Evolutionary conservation across 2,888 invertebrate species (phyloP).

Genomic region (Stenurella melanura): DNA sequence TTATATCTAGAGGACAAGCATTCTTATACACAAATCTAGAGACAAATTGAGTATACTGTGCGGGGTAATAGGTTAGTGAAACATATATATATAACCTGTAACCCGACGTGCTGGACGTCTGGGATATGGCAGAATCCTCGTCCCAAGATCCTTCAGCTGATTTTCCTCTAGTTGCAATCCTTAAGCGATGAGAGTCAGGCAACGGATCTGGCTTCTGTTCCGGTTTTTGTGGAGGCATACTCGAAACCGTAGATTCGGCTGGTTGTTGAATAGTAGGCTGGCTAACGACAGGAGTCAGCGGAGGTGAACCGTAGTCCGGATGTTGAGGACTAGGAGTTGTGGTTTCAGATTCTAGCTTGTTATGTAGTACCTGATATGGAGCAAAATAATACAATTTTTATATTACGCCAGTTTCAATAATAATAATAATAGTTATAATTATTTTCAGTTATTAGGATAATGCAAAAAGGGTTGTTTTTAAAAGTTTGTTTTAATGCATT

Average conservation of each 20-base stretch:
- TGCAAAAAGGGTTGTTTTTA: too few species aligned
- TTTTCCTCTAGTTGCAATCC: constrained; percentile 68
- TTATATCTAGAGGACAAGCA: neutral
- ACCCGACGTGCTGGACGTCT: constrained; percentile 91
- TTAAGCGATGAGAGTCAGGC: constrained; percentile 67
- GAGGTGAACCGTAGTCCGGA: constrained; percentile 62
- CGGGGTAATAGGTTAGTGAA: too few species aligned
- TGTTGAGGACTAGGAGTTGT: constrained; percentile 50
- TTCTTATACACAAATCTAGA: neutral
- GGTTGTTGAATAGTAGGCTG: constrained; percentile 59
- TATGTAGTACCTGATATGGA: constrained; percentile 73
- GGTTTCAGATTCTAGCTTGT: constrained; percentile 72
- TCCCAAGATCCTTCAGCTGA: constrained; percentile 85
- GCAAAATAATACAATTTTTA: too few species aligned
- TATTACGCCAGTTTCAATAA: too few species aligned
- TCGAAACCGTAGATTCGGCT: constrained; percentile 15
- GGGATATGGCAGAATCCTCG: constrained; percentile 83
- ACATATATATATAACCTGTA: constrained; percentile 72
- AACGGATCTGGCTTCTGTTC: constrained; percentile 44
- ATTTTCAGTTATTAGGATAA: too few species aligned
- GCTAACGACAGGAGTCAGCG: constrained; percentile 47
- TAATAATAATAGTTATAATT: too few species aligned
- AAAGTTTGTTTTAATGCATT: too few species aligned
- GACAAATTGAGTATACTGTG: constrained; percentile 2
- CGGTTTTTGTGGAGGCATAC: constrained; percentile 19